A percentile compares a stretch with the other conserved stretches of the same genome.
phyloP scores from a whole-genome alignment of 2,888 invertebrate genomes.

The Eupithecia centaureata region DNA sequence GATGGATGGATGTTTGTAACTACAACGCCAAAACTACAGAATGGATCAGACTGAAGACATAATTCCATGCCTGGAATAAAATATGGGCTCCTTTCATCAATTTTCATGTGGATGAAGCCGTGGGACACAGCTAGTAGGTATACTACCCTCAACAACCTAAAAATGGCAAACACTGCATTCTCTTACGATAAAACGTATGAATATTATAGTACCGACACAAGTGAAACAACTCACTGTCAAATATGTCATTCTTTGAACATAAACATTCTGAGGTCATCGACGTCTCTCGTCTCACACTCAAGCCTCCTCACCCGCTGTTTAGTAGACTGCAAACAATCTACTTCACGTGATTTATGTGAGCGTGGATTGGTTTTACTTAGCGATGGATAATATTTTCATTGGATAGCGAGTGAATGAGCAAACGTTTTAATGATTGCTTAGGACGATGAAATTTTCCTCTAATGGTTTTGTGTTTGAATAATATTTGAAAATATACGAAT shows the following conservation, averaged over 20 bases:
- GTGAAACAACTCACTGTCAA: constrained; percentile 52
- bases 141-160: too few species aligned
- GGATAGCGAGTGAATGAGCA: background rate
- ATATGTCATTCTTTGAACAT: constrained; percentile 69
- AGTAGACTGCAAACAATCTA: constrained; percentile 71
- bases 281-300: constrained; percentile 66
- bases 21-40: too few species aligned
- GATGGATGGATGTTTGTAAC: too few species aligned
- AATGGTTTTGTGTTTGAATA: too few species aligned
- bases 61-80: too few species aligned
- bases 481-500: too few species aligned
- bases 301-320: constrained; percentile 65
- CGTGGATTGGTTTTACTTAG: constrained; percentile 34
- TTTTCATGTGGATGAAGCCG: too few species aligned
- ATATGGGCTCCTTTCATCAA: too few species aligned
- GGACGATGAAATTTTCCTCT: too few species aligned
- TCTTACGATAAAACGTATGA: background rate
- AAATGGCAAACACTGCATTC: background rate
- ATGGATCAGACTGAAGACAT: too few species aligned
- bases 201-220: background rate
- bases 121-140: too few species aligned
- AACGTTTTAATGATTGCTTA: background rate
- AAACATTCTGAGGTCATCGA: constrained; percentile 70
- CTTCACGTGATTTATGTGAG: constrained; percentile 55
- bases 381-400: constrained; percentile 36